phyloP scores from a whole-genome alignment of 1,140 invertebrate genomes.

The Papilio machaon region DNA sequence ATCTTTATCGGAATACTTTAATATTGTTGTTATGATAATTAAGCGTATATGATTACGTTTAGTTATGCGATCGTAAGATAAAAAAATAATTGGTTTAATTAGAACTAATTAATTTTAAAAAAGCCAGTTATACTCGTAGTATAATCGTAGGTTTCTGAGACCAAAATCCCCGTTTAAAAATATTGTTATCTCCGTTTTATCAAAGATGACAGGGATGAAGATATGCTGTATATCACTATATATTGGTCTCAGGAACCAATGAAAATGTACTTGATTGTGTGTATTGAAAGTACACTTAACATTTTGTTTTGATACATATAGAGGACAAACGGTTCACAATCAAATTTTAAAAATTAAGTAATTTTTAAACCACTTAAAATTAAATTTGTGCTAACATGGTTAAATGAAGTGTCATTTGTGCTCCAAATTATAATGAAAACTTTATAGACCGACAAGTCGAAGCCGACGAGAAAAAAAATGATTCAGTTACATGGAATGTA shows the following conservation, averaged over 20 bases:
- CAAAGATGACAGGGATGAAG: too few relatives aligned
- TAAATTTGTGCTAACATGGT: neutral
- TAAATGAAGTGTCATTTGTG: neutral
- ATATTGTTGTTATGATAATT: slow-evolving; percentile 42
- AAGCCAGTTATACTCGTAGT: neutral
- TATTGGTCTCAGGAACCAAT: too few relatives aligned
- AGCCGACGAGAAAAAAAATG: neutral
- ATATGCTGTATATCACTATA: too few relatives aligned
- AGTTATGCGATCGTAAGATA: neutral
- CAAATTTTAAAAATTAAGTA: too few relatives aligned
- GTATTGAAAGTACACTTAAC: too few relatives aligned
- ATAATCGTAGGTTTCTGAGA: neutral
- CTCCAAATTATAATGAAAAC: neutral
- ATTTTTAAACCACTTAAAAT: too few relatives aligned
- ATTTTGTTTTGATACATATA: too few relatives aligned
- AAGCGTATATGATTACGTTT: neutral
- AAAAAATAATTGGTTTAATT: too few relatives aligned
- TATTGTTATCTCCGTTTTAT: too few relatives aligned
- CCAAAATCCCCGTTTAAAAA: too few relatives aligned
- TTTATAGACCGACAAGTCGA: neutral
- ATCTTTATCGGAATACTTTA: slow-evolving; percentile 23
- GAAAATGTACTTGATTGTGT: too few relatives aligned
- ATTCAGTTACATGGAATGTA: neutral
- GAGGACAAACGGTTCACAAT: too few relatives aligned
- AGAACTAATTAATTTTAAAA: neutral